Evolutionary conservation across 2,797 vertebrate genomes (phyloP), one percentile per base, ranked within the genome.

Genomic region (Sebastes minor): DNA sequence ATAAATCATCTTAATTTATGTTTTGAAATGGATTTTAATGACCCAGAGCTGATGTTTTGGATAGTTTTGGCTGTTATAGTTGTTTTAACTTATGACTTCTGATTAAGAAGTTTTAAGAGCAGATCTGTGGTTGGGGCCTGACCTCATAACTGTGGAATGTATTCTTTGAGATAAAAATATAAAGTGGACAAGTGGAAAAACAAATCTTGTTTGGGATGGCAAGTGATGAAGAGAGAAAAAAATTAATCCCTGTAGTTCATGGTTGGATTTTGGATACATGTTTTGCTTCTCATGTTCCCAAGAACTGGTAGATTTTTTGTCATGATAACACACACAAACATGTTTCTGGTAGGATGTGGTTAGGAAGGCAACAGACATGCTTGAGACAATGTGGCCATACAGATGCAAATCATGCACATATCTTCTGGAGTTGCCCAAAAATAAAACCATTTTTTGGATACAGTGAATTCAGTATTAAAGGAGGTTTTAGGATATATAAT

Each of bases 161-260:
- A 52, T 80, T 84, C 57, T 73, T 77, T 69, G 70, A 64, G 86
- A 77, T 88, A 71, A 87, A 91, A 72, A 86, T 87, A 89, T 65
- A 60, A 84, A 88, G 28, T 27, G 53, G 42, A 74, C 81, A 56
- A 80, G 68, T 67, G 69, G 76, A 56, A 84, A 82, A 85, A 82
- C 64, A 85, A 76, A 79, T 69, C 56, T 62, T 86, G 71, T 85
- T 91, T 85, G 35, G 75, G 57, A 82, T 87, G 74, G 80, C 86
- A 65, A 66, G 78, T 65, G 67, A 87, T 88, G 59, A 87, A 86
- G 69, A 63, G 86, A 71, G 13, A 67, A 27, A 27, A 76, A 85
- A 70, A 35, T 4, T 13, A 35, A 35, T 79, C 75, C 62, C 82
- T 84, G 70, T 28, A 64, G 86, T 67, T 82, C 35, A 4, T 20